Evolutionary conservation across 2,888 invertebrate species (phyloP), one percentile per base, ranked within the genome.

Genomic region (Eugnorisma glareosa): DNA sequence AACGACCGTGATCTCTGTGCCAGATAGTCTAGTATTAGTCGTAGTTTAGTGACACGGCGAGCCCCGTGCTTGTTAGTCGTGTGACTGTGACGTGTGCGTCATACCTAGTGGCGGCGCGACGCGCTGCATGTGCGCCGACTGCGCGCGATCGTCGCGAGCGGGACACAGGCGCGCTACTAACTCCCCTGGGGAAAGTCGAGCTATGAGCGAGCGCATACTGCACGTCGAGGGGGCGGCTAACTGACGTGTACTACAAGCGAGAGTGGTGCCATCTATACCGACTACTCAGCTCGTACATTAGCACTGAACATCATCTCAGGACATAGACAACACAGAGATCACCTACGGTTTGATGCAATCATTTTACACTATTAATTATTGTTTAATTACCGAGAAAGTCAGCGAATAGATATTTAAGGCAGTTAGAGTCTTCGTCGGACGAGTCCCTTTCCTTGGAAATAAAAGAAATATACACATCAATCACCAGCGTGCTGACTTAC

Each of bases 381-480:
- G 87, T 90, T 89, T 81, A 93, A 94, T 97, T 97, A 97, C 97
- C 97, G 97, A 97, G 96, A 92, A 97, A 96, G 93, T 97, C 97
- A 94, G 97, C 97, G 96, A 97, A 97, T 94, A 97, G 97, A 96
- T 97, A 97, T 97, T 97, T 97, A 96, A 97, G 97, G 97, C 97
- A 97, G 97, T 97, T 97, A 96, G 97, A 97, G 95, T 97, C 96
- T 92, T 96, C 96, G 92, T 96, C 96, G 93, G 96, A 95, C 91
- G 96, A 94, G 90, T 94, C 94, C 94, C 93, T 92, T 92, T 94
- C 96, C 96, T 96, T 95, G 89, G 93, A 90, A 91, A 95, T 93
- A 94, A 91, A 93, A 95, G 84, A 94, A 94, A 91, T 89, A 93
- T 89, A 94, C 89, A 93, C 89, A 91, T 94, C 89, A 94, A 91